Conservation (phyloP, 1,140 invertebrate genomes). For the Neodiprion fabricii region DNA sequence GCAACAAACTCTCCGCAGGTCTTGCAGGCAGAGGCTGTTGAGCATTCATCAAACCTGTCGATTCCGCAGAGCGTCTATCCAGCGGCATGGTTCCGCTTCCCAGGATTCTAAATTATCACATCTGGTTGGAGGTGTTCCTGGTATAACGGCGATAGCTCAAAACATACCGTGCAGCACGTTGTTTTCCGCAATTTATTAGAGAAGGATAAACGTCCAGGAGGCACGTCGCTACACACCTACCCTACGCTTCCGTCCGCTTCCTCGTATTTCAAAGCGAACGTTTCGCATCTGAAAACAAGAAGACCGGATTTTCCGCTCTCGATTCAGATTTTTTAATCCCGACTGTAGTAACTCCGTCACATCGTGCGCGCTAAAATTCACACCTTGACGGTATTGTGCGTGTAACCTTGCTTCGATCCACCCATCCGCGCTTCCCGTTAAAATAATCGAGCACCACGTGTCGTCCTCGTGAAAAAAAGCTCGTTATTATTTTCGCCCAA, state of each 20-base stretch:
- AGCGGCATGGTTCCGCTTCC: constrained; percentile 48
- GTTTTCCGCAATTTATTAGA: constrained; percentile 13
- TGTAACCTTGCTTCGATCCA: too few relatives aligned
- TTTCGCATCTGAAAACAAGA: neutral
- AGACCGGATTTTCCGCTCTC: neutral
- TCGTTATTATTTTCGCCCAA: too few relatives aligned
- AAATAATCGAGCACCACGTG: too few relatives aligned
- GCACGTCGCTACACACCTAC: neutral
- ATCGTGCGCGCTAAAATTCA: neutral
- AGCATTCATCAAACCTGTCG: constrained; percentile 52
- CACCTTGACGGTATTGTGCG: too few relatives aligned
- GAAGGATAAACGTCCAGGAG: neutral
- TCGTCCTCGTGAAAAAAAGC: too few relatives aligned
- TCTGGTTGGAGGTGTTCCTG: constrained; percentile 29
- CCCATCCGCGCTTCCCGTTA: too few relatives aligned
- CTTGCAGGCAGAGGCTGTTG: constrained; percentile 41
- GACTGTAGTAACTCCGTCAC: neutral
- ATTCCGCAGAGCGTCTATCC: constrained; percentile 48
- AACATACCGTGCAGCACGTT: constrained; percentile 34
- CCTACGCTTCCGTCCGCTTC: neutral
- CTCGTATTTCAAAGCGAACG: neutral
- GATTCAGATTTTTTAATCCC: neutral
- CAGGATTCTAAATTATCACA: constrained; percentile 46
- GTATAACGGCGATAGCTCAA: constrained; percentile 35
- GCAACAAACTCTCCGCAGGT: constrained; percentile 44